Conservation (phyloP, 2,888 invertebrate genomes). For the Perizoma affinitatum region DNA sequence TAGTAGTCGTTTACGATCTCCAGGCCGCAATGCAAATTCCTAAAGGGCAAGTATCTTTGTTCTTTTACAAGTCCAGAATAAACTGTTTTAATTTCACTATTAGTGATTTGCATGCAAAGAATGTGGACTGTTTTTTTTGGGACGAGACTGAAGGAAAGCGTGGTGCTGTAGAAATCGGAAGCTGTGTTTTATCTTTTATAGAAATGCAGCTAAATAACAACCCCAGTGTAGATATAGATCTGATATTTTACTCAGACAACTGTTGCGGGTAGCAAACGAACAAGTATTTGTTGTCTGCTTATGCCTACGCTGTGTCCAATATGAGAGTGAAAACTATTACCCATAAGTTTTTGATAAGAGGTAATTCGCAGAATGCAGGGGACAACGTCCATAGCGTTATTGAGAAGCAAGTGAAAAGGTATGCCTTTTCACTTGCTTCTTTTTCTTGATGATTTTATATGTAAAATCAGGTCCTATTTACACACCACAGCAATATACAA, state of each 20-base stretch:
- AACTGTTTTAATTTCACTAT: constrained; percentile 19
- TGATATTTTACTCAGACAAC: not conserved
- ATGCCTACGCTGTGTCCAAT: too few species aligned
- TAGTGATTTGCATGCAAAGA: constrained; percentile 4
- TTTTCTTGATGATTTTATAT: too few species aligned
- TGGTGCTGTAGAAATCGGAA: constrained; percentile 22
- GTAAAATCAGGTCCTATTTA: too few species aligned
- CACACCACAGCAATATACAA: too few species aligned
- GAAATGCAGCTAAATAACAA: too few species aligned
- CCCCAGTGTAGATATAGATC: not conserved
- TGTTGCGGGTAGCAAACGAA: not conserved
- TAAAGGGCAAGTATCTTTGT: constrained; percentile 12
- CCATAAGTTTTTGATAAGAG: too few species aligned
- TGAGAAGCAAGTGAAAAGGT: too few species aligned
- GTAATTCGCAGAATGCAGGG: too few species aligned
- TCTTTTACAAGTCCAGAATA: constrained; percentile 21
- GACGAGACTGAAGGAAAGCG: constrained; percentile 14
- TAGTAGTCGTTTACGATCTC: too few species aligned
- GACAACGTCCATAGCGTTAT: too few species aligned
- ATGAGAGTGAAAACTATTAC: too few species aligned
- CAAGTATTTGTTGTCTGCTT: not conserved
- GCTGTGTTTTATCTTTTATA: not conserved
- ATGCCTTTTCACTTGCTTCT: too few species aligned
- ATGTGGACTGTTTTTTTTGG: constrained; percentile 20
- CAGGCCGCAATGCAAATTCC: constrained; percentile 2